Evolutionary conservation across 2,113 vertebrate species (phyloP), one percentile per base, ranked within the genome.

Genomic region (Cynopterus brachyotis): DNA sequence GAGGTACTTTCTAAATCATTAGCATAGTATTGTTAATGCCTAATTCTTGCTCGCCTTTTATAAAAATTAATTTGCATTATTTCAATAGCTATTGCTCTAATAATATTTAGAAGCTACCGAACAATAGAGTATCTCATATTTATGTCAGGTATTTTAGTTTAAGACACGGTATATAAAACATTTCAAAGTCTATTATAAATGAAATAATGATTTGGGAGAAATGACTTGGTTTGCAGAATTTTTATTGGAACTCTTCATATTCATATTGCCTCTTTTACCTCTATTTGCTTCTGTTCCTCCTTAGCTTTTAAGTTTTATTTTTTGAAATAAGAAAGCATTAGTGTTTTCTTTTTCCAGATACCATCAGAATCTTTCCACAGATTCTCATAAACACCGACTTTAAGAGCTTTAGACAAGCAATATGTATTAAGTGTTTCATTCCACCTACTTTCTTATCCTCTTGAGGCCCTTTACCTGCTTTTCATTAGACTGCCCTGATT

Each of bases 401-500:
- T 42, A 85, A 86, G 59, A 62, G 3, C 22, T 91, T 84, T 75
- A 66, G 37, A 70, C 40, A 84, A 84, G 6, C 16, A 64, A 42
- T 16, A 35, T 26, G 6, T 30, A 45, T 69, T 55, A 28, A 91
- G 26, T 55, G 59, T 78, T 24, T 90, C 30, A 60, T 80, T 96
- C 47, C 35, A 76, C 22, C 75, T 95, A 67, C 45, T 94, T 97
- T 50, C 67, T 55, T 92, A 76, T 42, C 37, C 64, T 88, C 87
- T 8, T 50, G 83, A 96, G 80, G 12, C n/a, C 40, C 9, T 82
- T 94, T 90, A 70, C 35, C 2, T 75, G 30, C 3, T 70, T 86
- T 89, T 70, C 83, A 87, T 89, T 87, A 96, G 57, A 20, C 32
- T 94, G 64, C 24, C 35, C 67, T 96, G 62, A 72, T 97, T 95